Percentiles rank a stretch among this genome's conserved stretches.
Conservation (phyloP, 2,888 invertebrate species). For the Phania funesta region DNA sequence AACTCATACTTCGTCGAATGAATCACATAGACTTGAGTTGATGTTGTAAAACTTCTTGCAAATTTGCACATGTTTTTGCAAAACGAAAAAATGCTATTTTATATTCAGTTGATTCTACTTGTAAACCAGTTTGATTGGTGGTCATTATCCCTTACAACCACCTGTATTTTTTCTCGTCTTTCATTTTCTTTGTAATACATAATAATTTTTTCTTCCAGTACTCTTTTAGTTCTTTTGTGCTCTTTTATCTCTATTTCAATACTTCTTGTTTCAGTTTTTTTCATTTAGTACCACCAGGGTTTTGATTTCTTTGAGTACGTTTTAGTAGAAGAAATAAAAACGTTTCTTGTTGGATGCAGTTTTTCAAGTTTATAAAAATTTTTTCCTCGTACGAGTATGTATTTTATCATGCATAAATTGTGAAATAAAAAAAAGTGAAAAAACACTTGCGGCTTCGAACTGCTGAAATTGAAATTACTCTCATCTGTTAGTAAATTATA, state of each 20-base stretch:
- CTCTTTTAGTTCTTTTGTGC: constrained; percentile 44
- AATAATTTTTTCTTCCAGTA: constrained; percentile 18
- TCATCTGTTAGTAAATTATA: constrained; percentile 46
- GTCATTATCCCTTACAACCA: constrained; percentile 64
- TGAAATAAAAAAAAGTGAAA: constrained; percentile 40
- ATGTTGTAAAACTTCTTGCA: constrained; percentile 29
- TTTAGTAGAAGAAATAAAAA: constrained; percentile 1
- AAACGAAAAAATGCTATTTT: neutral
- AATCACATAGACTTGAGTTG: neutral
- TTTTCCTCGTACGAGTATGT: constrained; percentile 23
- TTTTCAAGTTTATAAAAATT: constrained; percentile 60
- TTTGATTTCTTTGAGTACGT: constrained; percentile 32
- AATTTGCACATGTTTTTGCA: constrained; percentile 4
- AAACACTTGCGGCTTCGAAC: constrained; percentile 69
- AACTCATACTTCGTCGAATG: too few species aligned
- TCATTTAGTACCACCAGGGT: neutral
- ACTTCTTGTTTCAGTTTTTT: constrained; percentile 38
- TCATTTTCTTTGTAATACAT: constrained; percentile 10
- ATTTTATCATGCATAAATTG: constrained; percentile 41
- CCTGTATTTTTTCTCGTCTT: constrained; percentile 35
- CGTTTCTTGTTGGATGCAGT: constrained; percentile 51
- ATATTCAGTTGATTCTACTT: neutral
- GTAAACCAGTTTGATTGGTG: constrained; percentile 61
- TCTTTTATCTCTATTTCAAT: constrained; percentile 16
- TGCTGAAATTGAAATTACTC: constrained; percentile 69